These are phyloP conservation scores for Lampris incognitus DNA, from an alignment of 2,113 vertebrate genomes.

Conservation along the genomic window DNA sequence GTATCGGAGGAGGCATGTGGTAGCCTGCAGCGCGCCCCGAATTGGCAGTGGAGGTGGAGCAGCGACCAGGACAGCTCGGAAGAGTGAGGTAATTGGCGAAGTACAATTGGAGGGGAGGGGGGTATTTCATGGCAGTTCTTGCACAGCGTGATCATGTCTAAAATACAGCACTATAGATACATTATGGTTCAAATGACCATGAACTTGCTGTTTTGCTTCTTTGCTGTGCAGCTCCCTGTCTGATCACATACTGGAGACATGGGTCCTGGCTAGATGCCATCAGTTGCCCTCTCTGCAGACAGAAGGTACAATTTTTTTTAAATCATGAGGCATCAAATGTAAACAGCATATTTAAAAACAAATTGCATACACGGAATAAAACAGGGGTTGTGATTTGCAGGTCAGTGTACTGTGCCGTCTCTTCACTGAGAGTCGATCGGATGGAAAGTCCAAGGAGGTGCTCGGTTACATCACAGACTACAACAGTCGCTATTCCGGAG, in stretches of 20 bases:
- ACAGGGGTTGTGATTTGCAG: conserved; percentile 55
- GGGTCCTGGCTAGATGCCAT: conserved; percentile 85
- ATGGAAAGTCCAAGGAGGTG: conserved; percentile 71
- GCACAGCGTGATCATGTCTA: no score
- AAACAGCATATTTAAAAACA: not conserved
- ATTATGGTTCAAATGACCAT: not conserved
- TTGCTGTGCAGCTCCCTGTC: conserved; percentile 79
- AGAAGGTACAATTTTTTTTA: conserved; percentile 76
- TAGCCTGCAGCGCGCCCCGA: no score
- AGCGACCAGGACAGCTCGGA: no score
- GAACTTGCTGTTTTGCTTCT: not conserved
- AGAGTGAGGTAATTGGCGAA: no score
- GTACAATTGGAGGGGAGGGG: no score
- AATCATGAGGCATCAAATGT: not conserved
- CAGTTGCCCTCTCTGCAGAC: conserved; percentile 88
- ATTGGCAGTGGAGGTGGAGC: no score
- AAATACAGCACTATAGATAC: not conserved
- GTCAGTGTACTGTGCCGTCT: conserved; percentile 76
- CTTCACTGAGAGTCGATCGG: conserved; percentile 74
- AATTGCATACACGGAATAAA: not conserved
- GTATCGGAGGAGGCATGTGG: no score
- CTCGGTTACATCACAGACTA: conserved; percentile 83
- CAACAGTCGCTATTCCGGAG: conserved; percentile 88
- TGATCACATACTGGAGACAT: conserved; percentile 87
- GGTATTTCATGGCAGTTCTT: no score